Conservation (phyloP, 1,140 invertebrate species). For the Metaphire vulgaris region DNA sequence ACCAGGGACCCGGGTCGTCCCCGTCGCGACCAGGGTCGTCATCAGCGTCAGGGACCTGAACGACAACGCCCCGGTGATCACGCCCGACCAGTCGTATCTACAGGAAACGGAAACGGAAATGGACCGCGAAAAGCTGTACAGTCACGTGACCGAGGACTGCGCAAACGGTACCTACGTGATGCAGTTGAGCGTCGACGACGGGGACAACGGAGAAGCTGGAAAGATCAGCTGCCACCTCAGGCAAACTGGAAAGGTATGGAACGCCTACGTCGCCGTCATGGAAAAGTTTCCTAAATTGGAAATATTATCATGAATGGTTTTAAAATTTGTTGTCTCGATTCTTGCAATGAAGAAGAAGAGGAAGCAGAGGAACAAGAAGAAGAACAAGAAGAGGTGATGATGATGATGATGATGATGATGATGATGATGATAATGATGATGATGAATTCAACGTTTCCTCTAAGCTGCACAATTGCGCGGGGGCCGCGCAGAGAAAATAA, state of each 20-base stretch:
- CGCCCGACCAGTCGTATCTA: slow-evolving; percentile 75
- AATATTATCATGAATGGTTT: too few relatives aligned
- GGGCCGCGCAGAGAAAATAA: too few relatives aligned
- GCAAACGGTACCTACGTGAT: slow-evolving; percentile 80
- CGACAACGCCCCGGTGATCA: slow-evolving; percentile 87
- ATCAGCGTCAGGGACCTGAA: slow-evolving; percentile 88
- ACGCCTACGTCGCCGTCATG: too few relatives aligned
- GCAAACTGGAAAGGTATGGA: background rate
- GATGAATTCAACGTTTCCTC: too few relatives aligned
- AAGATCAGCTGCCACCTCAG: background rate
- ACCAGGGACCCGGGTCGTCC: slow-evolving; percentile 84
- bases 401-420: too few relatives aligned
- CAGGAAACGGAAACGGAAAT: slow-evolving; percentile 25
- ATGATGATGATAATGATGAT: too few relatives aligned
- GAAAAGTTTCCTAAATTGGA: too few relatives aligned
- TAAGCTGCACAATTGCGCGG: too few relatives aligned
- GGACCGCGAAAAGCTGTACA: slow-evolving; percentile 73
- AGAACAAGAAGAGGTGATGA: too few relatives aligned
- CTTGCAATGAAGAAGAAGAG: too few relatives aligned
- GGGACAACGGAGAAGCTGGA: background rate
- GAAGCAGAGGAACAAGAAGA: too few relatives aligned
- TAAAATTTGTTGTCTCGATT: too few relatives aligned
- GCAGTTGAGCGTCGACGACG: slow-evolving; percentile 14
- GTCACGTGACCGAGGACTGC: slow-evolving; percentile 80
- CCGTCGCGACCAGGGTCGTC: slow-evolving; percentile 85